Conservation (phyloP, 2,797 vertebrate species). For the Lepus oiostolus region DNA sequence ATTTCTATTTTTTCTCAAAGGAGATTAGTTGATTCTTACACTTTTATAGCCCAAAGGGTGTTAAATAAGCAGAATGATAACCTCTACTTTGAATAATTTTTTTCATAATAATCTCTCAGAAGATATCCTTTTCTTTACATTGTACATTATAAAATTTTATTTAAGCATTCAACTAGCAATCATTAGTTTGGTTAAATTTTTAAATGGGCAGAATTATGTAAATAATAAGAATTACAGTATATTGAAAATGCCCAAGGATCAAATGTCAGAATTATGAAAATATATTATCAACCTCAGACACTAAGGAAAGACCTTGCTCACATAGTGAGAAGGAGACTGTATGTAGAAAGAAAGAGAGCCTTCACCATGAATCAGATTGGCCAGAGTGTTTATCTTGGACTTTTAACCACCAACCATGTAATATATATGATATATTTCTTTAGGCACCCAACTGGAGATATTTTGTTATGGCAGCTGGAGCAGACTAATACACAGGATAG, state of each 20-base stretch:
- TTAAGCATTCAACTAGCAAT: neutral
- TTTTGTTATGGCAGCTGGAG: neutral
- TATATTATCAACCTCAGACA: neutral
- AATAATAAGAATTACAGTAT: conserved; percentile 22
- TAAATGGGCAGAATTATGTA: neutral
- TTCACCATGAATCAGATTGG: neutral
- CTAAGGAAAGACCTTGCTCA: neutral
- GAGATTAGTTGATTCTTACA: neutral
- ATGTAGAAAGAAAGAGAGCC: neutral
- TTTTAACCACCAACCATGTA: neutral
- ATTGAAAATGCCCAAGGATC: neutral
- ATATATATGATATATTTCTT: neutral
- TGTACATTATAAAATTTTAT: conserved; percentile 4
- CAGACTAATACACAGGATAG: neutral
- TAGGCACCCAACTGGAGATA: neutral
- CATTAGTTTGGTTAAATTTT: conserved; percentile 43
- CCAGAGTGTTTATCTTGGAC: neutral
- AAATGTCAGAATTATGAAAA: conserved; percentile 37
- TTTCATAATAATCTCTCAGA: neutral
- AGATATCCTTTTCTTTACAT: neutral
- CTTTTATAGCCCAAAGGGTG: neutral
- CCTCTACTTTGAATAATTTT: neutral
- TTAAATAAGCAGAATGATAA: neutral
- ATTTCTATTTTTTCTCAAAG: neutral
- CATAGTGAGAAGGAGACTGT: neutral